Evolutionary conservation across 1,140 invertebrate genomes (phyloP), one percentile per base, ranked within the genome.

Genomic region (Agrilus planipennis): DNA sequence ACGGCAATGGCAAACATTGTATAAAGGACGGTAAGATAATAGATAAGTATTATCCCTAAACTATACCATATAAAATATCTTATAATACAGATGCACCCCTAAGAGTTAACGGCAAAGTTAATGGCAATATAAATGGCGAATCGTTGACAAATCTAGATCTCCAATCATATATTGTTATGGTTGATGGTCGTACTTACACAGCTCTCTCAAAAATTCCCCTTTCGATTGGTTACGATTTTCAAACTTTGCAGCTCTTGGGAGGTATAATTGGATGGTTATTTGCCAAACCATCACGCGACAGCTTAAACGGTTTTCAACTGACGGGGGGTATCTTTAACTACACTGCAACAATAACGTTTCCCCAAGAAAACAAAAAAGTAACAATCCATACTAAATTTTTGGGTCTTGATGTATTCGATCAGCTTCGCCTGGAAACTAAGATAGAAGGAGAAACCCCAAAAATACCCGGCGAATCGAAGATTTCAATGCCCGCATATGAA

Each of bases 1-100:
- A 87, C 59, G 92, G 93, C 39, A 96, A 97, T 61, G 93, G 93
- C 38, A 76, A 77, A 59, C 77, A 77, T 31, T 97, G 93, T 57
- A 69, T 96, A 22, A 77, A 79, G 61, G 76, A 82, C 57, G 81
- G 82, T 85, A 65, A 63, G 51, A n/a, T n/a, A n/a, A n/a, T n/a
- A n/a, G n/a, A n/a, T n/a, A n/a, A n/a, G 30, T 19, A 0, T 16
- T 2, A 17, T 12, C 10, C 23, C 7, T 28, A 38, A 3, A 27
- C 7, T 27, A 9, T 9, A 27, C 7, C n/a, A 7, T 28, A 39
- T 25, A 16, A 15, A 32, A 32, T 32, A 15, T 11, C 31, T 7
- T 32, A 14, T 15, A 15, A 44, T 51, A 27, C 22, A 84, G 83
- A 81, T 52, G 65, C 77, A 2, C 85, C 89, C 0, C 70, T 92